Conservation (phyloP, 2,797 vertebrate genomes). For the Chelidonichthys spinosus region DNA sequence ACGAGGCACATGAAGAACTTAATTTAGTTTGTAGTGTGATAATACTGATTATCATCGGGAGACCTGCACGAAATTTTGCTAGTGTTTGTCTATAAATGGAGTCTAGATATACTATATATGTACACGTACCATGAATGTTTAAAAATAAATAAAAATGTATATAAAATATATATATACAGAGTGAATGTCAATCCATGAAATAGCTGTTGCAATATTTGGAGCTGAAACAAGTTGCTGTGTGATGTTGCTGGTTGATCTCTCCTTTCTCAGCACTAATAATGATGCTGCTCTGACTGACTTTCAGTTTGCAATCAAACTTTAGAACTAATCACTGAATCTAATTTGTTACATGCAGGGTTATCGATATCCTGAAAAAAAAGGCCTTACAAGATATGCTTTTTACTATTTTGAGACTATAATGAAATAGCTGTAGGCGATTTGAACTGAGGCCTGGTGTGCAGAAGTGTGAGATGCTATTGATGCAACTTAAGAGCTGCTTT, state of each 20-base stretch:
- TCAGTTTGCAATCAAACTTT: background rate
- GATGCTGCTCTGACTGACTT: slow-evolving; percentile 8
- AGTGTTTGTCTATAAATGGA: too few species aligned
- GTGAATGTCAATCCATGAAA: too few species aligned
- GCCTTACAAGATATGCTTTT: background rate
- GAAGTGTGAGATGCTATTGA: slow-evolving; percentile 28
- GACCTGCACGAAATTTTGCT: too few species aligned
- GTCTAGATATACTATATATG: too few species aligned
- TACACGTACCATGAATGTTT: too few species aligned
- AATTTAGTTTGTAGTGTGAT: slow-evolving; percentile 1
- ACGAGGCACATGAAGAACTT: background rate
- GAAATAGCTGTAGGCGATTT: slow-evolving; percentile 12
- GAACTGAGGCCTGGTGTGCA: slow-evolving; percentile 5
- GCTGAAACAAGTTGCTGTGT: slow-evolving; percentile 8
- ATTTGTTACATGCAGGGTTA: background rate
- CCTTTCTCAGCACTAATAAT: slow-evolving; percentile 48
- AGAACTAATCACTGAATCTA: background rate
- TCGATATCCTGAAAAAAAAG: background rate
- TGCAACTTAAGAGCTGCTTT: slow-evolving; percentile 35
- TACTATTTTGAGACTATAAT: slow-evolving; percentile 18
- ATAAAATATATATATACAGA: too few species aligned
- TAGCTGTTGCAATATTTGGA: background rate
- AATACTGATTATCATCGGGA: background rate
- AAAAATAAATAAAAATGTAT: too few species aligned
- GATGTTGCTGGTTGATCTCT: slow-evolving; percentile 15